Evolutionary conservation across 2,797 vertebrate genomes (phyloP).

Genomic region (Pipistrellus nathusii): DNA sequence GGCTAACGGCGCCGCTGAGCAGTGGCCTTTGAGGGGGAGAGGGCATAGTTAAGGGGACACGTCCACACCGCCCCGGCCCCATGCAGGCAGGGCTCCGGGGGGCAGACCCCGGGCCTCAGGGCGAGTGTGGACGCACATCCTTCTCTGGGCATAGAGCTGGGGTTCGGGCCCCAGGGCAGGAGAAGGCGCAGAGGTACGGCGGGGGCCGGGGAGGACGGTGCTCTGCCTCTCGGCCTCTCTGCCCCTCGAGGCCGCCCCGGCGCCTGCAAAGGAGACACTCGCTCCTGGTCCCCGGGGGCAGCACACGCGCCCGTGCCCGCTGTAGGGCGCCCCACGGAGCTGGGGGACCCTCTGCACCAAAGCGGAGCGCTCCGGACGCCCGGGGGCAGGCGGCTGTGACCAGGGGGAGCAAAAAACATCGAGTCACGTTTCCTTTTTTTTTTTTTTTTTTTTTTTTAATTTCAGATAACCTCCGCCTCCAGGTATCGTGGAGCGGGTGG

Average conservation of each 20-base stretch:
- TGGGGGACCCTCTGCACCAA: conserved; percentile 83
- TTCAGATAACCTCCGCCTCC: neutral
- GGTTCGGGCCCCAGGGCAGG: neutral
- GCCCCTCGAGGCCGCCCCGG: neutral
- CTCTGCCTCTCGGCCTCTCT: neutral
- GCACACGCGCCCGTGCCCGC: neutral
- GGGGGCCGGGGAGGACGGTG: neutral
- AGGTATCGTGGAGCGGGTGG: neutral
- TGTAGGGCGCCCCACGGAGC: neutral
- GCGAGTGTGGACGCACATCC: neutral
- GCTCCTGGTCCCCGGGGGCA: neutral
- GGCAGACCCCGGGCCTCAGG: conserved; percentile 24
- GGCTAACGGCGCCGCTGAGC: neutral
- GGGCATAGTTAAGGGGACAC: neutral
- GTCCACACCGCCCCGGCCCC: neutral
- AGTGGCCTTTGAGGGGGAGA: neutral
- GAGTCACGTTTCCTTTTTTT: conserved; percentile 1
- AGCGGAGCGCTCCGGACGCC: conserved; percentile 25
- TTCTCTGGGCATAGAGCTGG: neutral
- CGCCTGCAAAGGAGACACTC: neutral
- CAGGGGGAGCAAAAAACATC: neutral
- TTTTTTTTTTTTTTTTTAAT: neutral
- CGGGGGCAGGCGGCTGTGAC: neutral
- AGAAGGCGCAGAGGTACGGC: neutral
- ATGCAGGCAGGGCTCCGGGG: neutral